A percentile compares a stretch with the other conserved stretches of the same genome.
Evolutionary conservation across 1,140 invertebrate species (phyloP).

Genomic region (Zaprionus taronus): DNA sequence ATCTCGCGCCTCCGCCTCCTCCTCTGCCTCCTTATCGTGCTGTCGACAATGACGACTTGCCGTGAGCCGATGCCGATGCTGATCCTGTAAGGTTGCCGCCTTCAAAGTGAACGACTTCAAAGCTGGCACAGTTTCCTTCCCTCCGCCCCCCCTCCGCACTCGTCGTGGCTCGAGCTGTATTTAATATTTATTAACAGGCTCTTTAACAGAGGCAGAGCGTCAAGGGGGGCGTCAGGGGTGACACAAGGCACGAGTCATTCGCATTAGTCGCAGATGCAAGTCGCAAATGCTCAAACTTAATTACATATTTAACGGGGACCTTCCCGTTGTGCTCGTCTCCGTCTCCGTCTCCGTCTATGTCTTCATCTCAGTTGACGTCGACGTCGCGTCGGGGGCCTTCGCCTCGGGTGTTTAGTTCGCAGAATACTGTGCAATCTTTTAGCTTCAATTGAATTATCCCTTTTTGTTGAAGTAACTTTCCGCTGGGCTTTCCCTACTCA

Average conservation of each 20-base stretch:
- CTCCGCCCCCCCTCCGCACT: neutral
- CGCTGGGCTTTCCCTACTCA: neutral
- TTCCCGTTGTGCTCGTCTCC: neutral
- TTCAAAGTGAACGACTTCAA: constrained; percentile 50
- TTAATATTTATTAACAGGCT: constrained; percentile 54
- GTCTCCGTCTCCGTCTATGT: neutral
- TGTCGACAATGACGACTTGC: neutral
- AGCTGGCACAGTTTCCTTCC: constrained; percentile 19
- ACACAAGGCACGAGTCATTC: neutral
- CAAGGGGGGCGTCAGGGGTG: neutral
- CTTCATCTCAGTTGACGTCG: neutral
- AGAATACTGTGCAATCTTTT: neutral
- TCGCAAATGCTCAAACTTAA: constrained; percentile 25
- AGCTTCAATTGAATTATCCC: constrained; percentile 7
- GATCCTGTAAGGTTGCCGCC: constrained; percentile 25
- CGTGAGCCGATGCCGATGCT: neutral
- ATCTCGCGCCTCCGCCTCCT: neutral
- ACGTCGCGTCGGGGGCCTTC: neutral
- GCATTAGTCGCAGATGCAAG: constrained; percentile 18
- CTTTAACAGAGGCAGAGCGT: constrained; percentile 14
- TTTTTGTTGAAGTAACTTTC: neutral
- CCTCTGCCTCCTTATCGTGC: neutral
- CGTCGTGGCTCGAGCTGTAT: constrained; percentile 44
- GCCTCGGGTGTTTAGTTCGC: neutral
- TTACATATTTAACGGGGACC: constrained; percentile 24